Base-by-base conservation (phyloP, 2,888 invertebrate species). In the Xestoiulus laeticollis region DNA sequence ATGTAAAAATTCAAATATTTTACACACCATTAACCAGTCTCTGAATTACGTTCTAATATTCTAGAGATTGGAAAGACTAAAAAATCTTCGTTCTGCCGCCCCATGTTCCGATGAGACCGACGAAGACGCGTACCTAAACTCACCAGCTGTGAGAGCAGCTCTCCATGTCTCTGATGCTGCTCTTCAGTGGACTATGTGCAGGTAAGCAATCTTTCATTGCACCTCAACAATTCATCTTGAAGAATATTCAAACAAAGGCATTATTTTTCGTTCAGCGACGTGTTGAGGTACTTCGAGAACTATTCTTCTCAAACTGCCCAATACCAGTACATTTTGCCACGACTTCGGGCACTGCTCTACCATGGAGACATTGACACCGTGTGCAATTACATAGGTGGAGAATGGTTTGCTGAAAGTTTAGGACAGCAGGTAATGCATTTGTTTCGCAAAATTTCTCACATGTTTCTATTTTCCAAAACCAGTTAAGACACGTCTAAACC, bases 111-210 rank as follows among this genome's bases (percentile, higher is more conserved):
- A 89, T 87, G 87, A 85, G n/a, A 87, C 87, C 19, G 87, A 87
- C 82, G 30, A 89, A 1, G 88, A 83, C 19, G 88, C 89, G 14
- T 90, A 88, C 44, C 48, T 90, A n/a, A 90, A 90, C 83, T 88
- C 88, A 53, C 59, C 84, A n/a, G 86, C 88, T n/a, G 90, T 90
- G 26, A 86, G 90, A 84, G 26, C 88, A 14, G 89, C 90, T 43
- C 86, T 90, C 26, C 90, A 90, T 53, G 90, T 90, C 82, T 89
- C 90, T 19, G 32, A 85, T 26, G 19, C 59, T 48, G 89, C 90
- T 22, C 90, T 88, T 26, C 85, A 85, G n/a, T 90, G 90, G 90
- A 88, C 88, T 14, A 85, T 89, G 19, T 90, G 90, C 88, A 89
- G 90, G 90, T 89, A 68, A 86, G 43, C 33, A 38, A 5, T 38